phyloP scores from a whole-genome alignment of 2,113 vertebrate species.

The Psephotus haematonotus region DNA sequence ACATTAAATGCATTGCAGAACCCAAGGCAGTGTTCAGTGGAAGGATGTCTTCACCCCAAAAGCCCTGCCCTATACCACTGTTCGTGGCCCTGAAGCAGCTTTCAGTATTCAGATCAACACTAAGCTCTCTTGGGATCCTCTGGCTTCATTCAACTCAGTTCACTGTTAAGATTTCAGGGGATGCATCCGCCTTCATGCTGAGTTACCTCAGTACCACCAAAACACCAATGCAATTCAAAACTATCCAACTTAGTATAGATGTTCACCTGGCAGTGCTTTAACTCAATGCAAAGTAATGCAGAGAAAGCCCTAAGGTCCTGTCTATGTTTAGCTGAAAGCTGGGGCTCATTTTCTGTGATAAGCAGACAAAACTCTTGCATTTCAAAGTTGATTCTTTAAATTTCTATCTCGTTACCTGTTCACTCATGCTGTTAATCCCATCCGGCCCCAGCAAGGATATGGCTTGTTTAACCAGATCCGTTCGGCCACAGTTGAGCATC shows the following conservation, averaged over 20 bases:
- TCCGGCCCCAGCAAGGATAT: constrained; percentile 91
- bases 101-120: background rate
- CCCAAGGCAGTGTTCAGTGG: background rate
- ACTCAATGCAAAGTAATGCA: background rate
- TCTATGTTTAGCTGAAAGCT: background rate
- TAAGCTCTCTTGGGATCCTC: background rate
- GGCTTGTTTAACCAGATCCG: constrained; percentile 96
- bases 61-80: background rate
- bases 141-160: background rate
- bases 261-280: background rate
- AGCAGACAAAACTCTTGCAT: background rate
- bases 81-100: background rate
- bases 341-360: background rate
- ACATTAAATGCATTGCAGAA: fast-evolving
- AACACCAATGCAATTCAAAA: background rate
- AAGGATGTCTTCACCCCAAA: background rate
- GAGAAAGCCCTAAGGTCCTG: background rate
- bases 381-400: background rate
- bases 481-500: constrained; percentile 98
- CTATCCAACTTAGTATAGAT: fast-evolving
- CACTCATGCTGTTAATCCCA: constrained; percentile 97
- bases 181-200: background rate
- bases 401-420: constrained; percentile 82
- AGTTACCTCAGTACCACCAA: background rate
- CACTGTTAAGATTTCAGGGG: background rate